Percentiles rank a stretch among this genome's conserved stretches.
phyloP scores from a whole-genome alignment of 1,140 invertebrate species.

The Limonius californicus region DNA sequence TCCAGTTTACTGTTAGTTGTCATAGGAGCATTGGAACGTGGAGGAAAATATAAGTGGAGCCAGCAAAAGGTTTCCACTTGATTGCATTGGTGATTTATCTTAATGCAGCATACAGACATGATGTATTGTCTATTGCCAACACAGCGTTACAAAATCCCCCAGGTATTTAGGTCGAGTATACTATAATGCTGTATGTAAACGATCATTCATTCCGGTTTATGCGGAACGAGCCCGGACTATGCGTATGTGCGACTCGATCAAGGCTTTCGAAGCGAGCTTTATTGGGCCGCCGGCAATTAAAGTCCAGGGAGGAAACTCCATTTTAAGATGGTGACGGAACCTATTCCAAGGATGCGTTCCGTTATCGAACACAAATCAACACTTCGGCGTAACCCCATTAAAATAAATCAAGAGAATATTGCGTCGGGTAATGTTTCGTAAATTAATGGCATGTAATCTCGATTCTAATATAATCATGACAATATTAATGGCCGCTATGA shows the following conservation, averaged over 20 bases:
- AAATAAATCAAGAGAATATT: neutral
- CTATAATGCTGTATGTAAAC: neutral
- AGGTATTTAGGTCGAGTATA: conserved; percentile 38
- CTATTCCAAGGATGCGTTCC: too few species aligned
- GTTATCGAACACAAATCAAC: too few species aligned
- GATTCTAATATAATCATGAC: conserved; percentile 1
- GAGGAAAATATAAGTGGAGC: neutral
- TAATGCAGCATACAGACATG: conserved; percentile 38
- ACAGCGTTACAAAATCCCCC: conserved; percentile 39
- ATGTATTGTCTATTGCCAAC: conserved; percentile 42
- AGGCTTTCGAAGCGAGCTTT: too few species aligned
- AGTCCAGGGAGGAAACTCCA: too few species aligned
- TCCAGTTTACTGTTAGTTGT: too few species aligned
- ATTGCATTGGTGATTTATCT: conserved; percentile 43
- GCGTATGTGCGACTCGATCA: too few species aligned
- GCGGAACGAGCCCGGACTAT: neutral
- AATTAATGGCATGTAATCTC: conserved; percentile 1
- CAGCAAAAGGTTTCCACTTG: conserved; percentile 32
- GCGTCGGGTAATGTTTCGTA: neutral
- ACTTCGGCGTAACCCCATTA: neutral
- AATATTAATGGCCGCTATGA: neutral
- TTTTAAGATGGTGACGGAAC: too few species aligned
- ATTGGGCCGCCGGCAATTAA: too few species aligned
- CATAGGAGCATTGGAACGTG: neutral
- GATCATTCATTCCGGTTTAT: neutral